Conservation (phyloP, 2,113 vertebrate genomes). For the Cyphomyrus plagiostoma region DNA sequence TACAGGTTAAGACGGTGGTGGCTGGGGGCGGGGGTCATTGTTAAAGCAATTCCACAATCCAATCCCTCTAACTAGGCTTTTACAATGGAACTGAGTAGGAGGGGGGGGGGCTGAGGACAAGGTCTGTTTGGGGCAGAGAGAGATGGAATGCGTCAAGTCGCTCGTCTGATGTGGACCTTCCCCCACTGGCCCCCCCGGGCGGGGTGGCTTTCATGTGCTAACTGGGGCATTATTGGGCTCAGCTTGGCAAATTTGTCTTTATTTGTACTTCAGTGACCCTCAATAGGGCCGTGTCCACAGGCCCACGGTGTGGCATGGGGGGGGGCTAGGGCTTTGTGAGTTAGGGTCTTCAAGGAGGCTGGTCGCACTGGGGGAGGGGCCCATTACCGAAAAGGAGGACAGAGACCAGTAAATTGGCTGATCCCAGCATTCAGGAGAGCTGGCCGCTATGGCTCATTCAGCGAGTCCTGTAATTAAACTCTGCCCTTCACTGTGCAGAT, state of each 20-base stretch:
- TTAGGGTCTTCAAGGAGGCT: neutral
- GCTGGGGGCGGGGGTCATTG: neutral
- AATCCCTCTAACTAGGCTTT: neutral
- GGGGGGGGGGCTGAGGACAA: neutral
- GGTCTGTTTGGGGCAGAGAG: slow-evolving; percentile 22
- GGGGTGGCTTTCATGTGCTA: slow-evolving; percentile 45
- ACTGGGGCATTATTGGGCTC: slow-evolving; percentile 41
- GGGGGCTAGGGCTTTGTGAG: slow-evolving; percentile 22
- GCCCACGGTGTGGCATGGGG: slow-evolving; percentile 21
- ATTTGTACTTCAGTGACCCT: slow-evolving; percentile 44
- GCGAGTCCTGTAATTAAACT: neutral
- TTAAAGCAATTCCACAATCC: neutral
- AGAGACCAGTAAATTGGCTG: neutral
- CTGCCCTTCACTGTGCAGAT: neutral
- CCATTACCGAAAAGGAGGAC: neutral
- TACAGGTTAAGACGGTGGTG: neutral
- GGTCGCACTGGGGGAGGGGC: neutral
- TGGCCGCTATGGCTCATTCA: neutral
- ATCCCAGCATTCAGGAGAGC: neutral
- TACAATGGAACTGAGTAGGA: neutral
- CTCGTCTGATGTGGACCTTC: slow-evolving; percentile 32
- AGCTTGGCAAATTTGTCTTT: slow-evolving; percentile 47
- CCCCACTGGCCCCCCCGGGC: slow-evolving; percentile 25
- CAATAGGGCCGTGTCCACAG: slow-evolving; percentile 39
- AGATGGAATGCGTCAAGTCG: slow-evolving; percentile 24